These are phyloP conservation scores for Aphidoletes aphidimyza DNA, from an alignment of 2,888 invertebrate genomes.

Conservation along the genomic window DNA sequence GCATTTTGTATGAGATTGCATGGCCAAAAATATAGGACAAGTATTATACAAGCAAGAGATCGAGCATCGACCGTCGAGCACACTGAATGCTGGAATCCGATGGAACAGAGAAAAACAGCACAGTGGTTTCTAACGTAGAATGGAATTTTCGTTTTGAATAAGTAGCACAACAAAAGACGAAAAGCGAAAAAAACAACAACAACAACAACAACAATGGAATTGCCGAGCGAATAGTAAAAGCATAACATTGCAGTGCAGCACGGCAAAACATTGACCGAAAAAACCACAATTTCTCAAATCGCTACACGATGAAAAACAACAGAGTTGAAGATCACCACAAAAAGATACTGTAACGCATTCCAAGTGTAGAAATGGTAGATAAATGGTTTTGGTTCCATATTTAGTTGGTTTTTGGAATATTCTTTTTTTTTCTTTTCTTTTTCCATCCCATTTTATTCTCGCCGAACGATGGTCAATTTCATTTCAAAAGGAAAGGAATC, in stretches of 20 bases:
- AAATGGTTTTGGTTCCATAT: background rate
- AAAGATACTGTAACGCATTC: background rate
- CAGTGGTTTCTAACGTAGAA: constrained; percentile 2
- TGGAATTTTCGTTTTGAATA: constrained; percentile 48
- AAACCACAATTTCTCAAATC: constrained; percentile 38
- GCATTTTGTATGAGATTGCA: background rate
- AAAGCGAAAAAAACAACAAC: background rate
- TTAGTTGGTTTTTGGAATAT: too few relatives aligned
- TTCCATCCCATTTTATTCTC: too few relatives aligned
- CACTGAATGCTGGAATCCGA: background rate
- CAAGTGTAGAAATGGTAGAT: constrained; percentile 38
- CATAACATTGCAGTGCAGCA: background rate
- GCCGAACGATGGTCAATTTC: background rate
- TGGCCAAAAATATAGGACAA: background rate
- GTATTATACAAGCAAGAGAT: background rate
- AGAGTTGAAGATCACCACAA: background rate
- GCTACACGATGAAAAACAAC: background rate
- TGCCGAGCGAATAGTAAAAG: constrained; percentile 33
- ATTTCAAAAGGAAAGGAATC: background rate
- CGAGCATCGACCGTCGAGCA: background rate
- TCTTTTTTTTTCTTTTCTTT: background rate
- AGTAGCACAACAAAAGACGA: constrained; percentile 24
- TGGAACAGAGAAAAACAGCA: background rate
- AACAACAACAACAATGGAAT: background rate
- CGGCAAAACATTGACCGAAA: background rate